Percentiles rank a stretch among this genome's conserved stretches.
These are phyloP conservation scores for Ectropis crepuscularia DNA, from an alignment of 2,888 invertebrate species.

Conservation along the genomic window DNA sequence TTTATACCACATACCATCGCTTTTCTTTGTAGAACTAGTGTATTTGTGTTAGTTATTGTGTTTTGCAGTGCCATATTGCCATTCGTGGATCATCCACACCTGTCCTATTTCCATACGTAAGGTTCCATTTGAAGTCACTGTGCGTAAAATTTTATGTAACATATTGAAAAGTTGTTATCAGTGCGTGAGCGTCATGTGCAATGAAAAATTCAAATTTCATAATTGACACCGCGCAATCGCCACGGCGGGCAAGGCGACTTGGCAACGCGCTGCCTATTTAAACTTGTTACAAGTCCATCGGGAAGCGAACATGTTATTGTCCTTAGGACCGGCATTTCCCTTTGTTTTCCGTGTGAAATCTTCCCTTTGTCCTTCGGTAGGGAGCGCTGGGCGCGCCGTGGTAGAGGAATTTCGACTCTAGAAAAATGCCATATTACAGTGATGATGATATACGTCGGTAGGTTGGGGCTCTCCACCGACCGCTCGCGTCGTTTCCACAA, in stretches of 20 bases:
- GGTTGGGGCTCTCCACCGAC: constrained; percentile 68
- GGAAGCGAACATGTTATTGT: constrained; percentile 65
- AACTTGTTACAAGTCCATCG: constrained; percentile 63
- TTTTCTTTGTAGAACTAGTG: constrained; percentile 50
- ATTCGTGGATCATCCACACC: constrained; percentile 49
- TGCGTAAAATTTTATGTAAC: constrained; percentile 45
- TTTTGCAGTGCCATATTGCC: constrained; percentile 57
- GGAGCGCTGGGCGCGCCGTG: constrained; percentile 76
- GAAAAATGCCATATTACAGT: constrained; percentile 79
- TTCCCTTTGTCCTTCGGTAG: constrained; percentile 80
- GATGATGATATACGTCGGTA: constrained; percentile 73
- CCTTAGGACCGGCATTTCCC: constrained; percentile 72
- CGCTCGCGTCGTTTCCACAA: constrained; percentile 77
- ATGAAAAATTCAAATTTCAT: constrained; percentile 68
- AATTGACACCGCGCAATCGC: constrained; percentile 70
- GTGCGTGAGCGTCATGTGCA: constrained; percentile 55
- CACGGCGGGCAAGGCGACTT: constrained; percentile 62
- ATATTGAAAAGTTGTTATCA: constrained; percentile 56
- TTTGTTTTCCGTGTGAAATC: constrained; percentile 80
- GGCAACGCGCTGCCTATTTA: constrained; percentile 69
- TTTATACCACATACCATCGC: constrained; percentile 60
- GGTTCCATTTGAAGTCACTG: constrained; percentile 30
- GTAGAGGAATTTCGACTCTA: constrained; percentile 81
- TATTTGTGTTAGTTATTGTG: constrained; percentile 41
- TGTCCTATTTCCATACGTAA: constrained; percentile 60